Percentiles rank a stretch among this genome's conserved stretches.
Conservation (phyloP, 2,113 vertebrate genomes). For the Lepidothrix coronata region DNA sequence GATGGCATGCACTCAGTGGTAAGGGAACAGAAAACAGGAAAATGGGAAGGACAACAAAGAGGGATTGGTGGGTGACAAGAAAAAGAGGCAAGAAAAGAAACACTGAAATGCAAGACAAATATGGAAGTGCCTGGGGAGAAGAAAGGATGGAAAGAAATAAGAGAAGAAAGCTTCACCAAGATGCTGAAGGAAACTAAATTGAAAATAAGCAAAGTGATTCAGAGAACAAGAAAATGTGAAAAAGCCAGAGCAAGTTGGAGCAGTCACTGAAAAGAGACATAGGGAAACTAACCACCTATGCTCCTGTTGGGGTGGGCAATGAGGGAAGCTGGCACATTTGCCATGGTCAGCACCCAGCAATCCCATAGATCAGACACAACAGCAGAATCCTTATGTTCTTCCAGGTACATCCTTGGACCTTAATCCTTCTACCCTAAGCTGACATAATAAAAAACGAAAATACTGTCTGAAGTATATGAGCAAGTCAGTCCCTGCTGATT, state of each 20-base stretch:
- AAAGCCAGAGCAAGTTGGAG: background rate
- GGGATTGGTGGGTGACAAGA: background rate
- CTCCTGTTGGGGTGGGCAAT: background rate
- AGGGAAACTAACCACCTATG: fast-evolving
- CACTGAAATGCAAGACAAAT: background rate
- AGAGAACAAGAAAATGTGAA: background rate
- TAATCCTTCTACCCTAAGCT: background rate
- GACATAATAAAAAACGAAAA: background rate
- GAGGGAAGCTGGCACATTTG: background rate
- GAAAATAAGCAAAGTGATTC: background rate
- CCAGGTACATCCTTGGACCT: background rate
- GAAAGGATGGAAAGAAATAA: background rate
- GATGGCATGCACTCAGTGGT: background rate
- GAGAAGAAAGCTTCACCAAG: background rate
- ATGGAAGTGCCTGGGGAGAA: background rate
- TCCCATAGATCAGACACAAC: fast-evolving
- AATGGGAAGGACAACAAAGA: background rate
- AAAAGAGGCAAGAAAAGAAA: background rate
- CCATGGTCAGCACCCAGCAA: fast-evolving
- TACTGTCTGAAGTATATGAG: background rate
- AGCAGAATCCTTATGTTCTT: background rate
- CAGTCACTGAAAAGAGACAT: background rate
- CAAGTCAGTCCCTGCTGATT: background rate
- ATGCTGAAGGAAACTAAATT: background rate
- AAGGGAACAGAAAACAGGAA: background rate